Evolutionary conservation across 2,797 vertebrate species (phyloP).

Genomic region (Luscinia luscinia): DNA sequence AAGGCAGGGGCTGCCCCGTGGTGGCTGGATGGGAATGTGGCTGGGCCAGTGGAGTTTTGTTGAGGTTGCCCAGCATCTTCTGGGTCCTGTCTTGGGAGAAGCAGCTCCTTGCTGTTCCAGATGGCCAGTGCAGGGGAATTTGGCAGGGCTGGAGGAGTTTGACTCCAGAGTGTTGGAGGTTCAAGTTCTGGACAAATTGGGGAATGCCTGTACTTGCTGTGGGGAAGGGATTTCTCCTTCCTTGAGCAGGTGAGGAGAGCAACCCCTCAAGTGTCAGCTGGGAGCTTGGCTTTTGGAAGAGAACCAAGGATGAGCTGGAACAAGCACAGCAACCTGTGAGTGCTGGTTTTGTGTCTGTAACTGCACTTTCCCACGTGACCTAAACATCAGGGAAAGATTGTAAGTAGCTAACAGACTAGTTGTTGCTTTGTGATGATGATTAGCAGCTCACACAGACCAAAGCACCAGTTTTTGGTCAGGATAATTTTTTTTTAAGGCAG

Average conservation of each 20-base stretch:
- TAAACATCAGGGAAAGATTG: constrained; percentile 75
- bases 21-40: neutral
- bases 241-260: neutral
- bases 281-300: neutral
- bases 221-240: neutral
- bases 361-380: constrained; percentile 59
- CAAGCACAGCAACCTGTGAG: neutral
- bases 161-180: neutral
- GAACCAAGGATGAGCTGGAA: neutral
- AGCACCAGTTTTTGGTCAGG: constrained; percentile 76
- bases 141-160: neutral
- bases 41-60: neutral
- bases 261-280: neutral
- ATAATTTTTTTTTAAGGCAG: constrained; percentile 72
- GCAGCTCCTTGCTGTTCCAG: neutral
- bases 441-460: constrained; percentile 60
- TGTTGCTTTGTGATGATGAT: constrained; percentile 62
- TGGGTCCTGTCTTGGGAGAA: neutral
- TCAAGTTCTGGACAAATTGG: neutral
- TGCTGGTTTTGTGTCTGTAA: constrained; percentile 28
- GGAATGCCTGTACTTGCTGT: neutral
- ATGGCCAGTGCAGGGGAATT: neutral
- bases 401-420: constrained; percentile 42
- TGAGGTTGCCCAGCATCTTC: neutral
- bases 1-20: neutral